Evolutionary conservation across 2,888 invertebrate species (phyloP).

Genomic region (Allygus modestus): DNA sequence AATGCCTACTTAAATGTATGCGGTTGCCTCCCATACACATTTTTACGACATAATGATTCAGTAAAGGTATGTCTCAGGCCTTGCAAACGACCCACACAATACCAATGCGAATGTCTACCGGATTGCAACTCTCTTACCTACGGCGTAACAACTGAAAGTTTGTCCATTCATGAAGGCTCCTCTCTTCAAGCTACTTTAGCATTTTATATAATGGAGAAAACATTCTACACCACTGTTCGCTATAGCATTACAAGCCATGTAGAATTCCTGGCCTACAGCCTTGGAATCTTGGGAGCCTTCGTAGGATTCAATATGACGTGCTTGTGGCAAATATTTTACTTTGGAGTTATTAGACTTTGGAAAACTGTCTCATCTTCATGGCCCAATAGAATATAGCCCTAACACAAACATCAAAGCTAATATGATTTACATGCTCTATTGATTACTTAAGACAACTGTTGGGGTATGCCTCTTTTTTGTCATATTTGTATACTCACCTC

Average conservation of each 20-base stretch:
- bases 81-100: neutral
- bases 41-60: neutral
- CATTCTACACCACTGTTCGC: neutral
- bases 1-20: neutral
- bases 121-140: neutral
- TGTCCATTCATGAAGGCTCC: neutral
- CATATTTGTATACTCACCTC: no score
- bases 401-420: no score
- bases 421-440: no score
- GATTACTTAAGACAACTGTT: no score
- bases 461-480: no score
- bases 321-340: neutral
- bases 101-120: neutral
- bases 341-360: neutral
- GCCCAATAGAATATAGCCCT: no score
- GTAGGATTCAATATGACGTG: neutral
- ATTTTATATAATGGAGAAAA: neutral
- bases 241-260: neutral
- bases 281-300: neutral
- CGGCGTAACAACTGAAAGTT: neutral
- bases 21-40: neutral
- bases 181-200: neutral
- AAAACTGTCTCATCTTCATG: no score
- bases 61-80: neutral
- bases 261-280: constrained; percentile 13